Conservation (phyloP, 2,113 vertebrate genomes). For the Ageneiosus marmoratus region DNA sequence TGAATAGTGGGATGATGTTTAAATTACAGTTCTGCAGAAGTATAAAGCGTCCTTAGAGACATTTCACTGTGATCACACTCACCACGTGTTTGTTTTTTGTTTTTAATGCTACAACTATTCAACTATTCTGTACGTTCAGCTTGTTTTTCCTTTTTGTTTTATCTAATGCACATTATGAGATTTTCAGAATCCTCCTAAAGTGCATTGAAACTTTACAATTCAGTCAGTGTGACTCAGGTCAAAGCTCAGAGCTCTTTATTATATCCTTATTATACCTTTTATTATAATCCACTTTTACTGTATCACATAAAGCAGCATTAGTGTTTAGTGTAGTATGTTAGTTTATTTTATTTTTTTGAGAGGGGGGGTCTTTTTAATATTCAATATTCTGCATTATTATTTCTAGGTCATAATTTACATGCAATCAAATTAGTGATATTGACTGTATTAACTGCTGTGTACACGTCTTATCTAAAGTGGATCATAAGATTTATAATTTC, state of each 20-base stretch:
- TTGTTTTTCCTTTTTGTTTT: background rate
- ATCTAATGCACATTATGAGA: background rate
- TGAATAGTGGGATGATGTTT: background rate
- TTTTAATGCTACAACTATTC: too few relatives aligned
- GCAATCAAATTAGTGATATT: too few relatives aligned
- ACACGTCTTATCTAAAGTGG: too few relatives aligned
- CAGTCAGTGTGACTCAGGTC: background rate
- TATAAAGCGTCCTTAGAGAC: background rate
- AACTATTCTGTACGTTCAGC: too few relatives aligned
- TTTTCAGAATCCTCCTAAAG: background rate
- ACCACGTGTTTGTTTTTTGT: too few relatives aligned
- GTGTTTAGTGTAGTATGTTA: too few relatives aligned
- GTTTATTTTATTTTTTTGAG: too few relatives aligned
- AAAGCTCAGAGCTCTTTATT: background rate
- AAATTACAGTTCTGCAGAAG: background rate
- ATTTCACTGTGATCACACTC: background rate
- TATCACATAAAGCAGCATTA: background rate
- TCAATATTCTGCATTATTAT: background rate
- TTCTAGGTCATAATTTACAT: too few relatives aligned
- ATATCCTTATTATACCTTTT: background rate
- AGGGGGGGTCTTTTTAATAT: background rate
- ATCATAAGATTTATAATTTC: too few relatives aligned
- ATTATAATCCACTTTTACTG: conserved; percentile 7
- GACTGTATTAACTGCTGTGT: too few relatives aligned
- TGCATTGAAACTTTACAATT: background rate